These are phyloP conservation scores for Drosophila truncata DNA, from an alignment of 1,140 invertebrate species.

Conservation along the genomic window DNA sequence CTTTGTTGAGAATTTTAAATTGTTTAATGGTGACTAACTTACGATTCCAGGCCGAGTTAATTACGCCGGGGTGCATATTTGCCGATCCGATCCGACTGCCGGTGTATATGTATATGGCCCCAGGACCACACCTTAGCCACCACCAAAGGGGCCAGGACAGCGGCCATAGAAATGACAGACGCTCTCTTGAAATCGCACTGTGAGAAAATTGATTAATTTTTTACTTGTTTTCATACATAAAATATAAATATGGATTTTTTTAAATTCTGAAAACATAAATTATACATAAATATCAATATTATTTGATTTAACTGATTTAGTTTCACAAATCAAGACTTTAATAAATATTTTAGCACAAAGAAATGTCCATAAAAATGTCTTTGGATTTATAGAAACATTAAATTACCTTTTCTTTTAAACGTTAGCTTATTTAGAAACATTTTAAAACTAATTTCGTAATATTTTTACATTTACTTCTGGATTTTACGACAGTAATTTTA, in stretches of 20 bases:
- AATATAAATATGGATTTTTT: too few relatives aligned
- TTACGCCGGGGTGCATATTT: slow-evolving; percentile 83
- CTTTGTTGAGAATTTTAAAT: slow-evolving; percentile 81
- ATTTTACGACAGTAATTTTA: background rate
- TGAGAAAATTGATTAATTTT: background rate
- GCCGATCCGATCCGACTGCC: slow-evolving; percentile 51
- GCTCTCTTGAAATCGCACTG: slow-evolving; percentile 7
- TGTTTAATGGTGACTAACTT: slow-evolving; percentile 84
- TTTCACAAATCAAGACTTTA: too few relatives aligned
- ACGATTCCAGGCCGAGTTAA: slow-evolving; percentile 82
- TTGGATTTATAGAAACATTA: too few relatives aligned
- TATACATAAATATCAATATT: too few relatives aligned
- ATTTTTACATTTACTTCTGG: too few relatives aligned
- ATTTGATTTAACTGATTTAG: too few relatives aligned
- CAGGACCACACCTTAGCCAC: slow-evolving; percentile 50
- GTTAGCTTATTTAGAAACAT: too few relatives aligned
- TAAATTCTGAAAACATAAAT: too few relatives aligned
- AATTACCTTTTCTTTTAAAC: too few relatives aligned
- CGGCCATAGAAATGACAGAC: slow-evolving; percentile 45
- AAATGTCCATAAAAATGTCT: background rate
- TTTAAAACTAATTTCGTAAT: too few relatives aligned
- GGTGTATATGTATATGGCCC: slow-evolving; percentile 42
- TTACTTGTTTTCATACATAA: too few relatives aligned
- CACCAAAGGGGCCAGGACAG: slow-evolving; percentile 10
- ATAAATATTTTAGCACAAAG: background rate